phyloP scores from a whole-genome alignment of 2,888 invertebrate species.

The Phalangium opilio region DNA sequence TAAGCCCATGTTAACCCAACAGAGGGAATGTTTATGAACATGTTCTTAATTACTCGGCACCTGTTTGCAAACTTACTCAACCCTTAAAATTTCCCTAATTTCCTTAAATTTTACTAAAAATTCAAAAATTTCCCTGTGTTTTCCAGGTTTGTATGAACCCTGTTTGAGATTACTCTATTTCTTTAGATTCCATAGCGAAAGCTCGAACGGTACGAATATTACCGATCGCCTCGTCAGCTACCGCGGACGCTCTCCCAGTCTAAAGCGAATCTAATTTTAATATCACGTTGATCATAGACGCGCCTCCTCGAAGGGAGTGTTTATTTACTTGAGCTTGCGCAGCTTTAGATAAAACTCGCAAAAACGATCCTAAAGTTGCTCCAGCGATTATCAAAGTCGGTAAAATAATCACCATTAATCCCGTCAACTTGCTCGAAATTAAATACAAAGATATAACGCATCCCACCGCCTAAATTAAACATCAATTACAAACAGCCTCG shows the following conservation, averaged over 20 bases:
- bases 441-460: conserved; percentile 60
- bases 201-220: conserved; percentile 88
- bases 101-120: no score
- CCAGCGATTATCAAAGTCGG: conserved; percentile 75
- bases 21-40: no score
- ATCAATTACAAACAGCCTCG: no score
- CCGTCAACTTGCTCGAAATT: conserved; percentile 80
- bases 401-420: conserved; percentile 63
- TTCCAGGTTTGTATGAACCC: no score
- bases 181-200: conserved; percentile 80
- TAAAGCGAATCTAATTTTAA: conserved; percentile 28
- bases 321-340: conserved; percentile 63
- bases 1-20: no score
- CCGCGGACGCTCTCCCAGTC: conserved; percentile 67
- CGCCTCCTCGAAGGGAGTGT: not conserved
- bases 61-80: no score
- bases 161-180: conserved; percentile 38
- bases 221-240: conserved; percentile 82
- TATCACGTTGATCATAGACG: not conserved
- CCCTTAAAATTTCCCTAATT: no score
- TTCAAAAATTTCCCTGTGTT: no score
- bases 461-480: conserved; percentile 40
- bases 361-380: conserved; percentile 57
- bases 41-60: no score
- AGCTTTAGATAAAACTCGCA: conserved; percentile 57